Base-by-base conservation (phyloP, 2,888 invertebrate genomes). In the Cacoxenus indagator region DNA sequence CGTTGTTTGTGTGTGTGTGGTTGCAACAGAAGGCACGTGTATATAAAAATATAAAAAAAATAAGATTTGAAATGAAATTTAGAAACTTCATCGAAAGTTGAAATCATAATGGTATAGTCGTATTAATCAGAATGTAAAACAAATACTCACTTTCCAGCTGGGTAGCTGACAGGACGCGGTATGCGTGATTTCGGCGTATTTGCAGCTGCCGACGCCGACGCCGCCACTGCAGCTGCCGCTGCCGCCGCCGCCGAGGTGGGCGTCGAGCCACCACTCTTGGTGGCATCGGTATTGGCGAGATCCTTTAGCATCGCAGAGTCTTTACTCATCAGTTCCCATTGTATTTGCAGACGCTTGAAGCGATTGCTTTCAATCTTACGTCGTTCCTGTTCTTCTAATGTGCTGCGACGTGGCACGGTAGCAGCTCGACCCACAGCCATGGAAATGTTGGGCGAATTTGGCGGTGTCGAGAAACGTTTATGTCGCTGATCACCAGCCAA, bases 391-490 rank as follows among this genome's bases (percentile, higher is more conserved):
- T 78, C 84, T 14, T 85, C 85, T 4, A 84, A 75, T 0, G 81
- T 80, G 0, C 78, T 80, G 9, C 82, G 77, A 57, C 79, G 81
- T 67, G 78, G 74, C 54, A 72, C 65, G 6, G 68, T 69, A 9
- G 76, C 69, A 1, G 67, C 57, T 24, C 59, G 22, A 19, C 76
- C 72, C 22, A 70, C 75, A 14, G 86, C 89, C 84, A 92, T 90
- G 61, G 93, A 93, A 75, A 93, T 92, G 87, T 93, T 93, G 61
- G 93, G 93, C 54, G 93, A 93, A 86, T 93, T 93, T 73, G 93
- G 93, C 70, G 93, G 93, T 71, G 93, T 92, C 51, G 90, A 88
- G 70, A 91, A 89, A 78, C 87, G 85, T 62, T 86, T 80, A 27
- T 78, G 75, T 4, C 72, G 72, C 27, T 48, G 64, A 8, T 62